Evolutionary conservation across 2,888 invertebrate genomes (phyloP).

Genomic region (Phorcus lineatus): DNA sequence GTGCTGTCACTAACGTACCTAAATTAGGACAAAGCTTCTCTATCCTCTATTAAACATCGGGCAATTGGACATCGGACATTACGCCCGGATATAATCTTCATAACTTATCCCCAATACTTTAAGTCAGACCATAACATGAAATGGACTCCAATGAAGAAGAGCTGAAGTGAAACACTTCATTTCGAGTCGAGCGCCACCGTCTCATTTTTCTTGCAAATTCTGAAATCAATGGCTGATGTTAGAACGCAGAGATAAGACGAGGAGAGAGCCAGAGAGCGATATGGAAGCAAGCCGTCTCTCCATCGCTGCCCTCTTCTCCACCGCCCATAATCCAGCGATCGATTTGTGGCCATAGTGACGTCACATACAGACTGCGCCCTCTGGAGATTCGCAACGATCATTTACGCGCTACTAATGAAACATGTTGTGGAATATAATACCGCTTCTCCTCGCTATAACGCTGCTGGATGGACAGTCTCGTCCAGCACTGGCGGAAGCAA

Average conservation of each 20-base stretch:
- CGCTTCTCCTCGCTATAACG: background rate
- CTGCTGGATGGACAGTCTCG: background rate
- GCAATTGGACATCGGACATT: no score
- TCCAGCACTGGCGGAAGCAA: no score
- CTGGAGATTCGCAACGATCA: conserved; percentile 1
- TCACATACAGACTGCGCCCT: conserved; percentile 12
- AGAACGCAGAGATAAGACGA: no score
- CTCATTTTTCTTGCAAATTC: background rate
- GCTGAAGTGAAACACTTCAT: background rate
- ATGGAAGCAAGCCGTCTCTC: no score
- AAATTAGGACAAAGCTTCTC: no score
- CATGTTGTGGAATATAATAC: conserved; percentile 17
- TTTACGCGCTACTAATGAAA: conserved; percentile 20
- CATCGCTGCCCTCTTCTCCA: background rate
- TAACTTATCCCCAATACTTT: background rate
- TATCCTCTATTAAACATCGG: no score
- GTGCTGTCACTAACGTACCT: no score
- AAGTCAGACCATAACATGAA: conserved; percentile 7
- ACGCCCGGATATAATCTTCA: no score
- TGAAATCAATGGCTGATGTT: background rate
- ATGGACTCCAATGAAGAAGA: background rate
- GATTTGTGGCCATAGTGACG: conserved; percentile 13
- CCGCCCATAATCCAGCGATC: background rate
- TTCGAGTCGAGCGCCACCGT: background rate
- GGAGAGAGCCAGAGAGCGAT: no score